A percentile compares a stretch with the other conserved stretches of the same genome.
Evolutionary conservation across 2,113 vertebrate species (phyloP).

Genomic region (Myrmecobius fasciatus): DNA sequence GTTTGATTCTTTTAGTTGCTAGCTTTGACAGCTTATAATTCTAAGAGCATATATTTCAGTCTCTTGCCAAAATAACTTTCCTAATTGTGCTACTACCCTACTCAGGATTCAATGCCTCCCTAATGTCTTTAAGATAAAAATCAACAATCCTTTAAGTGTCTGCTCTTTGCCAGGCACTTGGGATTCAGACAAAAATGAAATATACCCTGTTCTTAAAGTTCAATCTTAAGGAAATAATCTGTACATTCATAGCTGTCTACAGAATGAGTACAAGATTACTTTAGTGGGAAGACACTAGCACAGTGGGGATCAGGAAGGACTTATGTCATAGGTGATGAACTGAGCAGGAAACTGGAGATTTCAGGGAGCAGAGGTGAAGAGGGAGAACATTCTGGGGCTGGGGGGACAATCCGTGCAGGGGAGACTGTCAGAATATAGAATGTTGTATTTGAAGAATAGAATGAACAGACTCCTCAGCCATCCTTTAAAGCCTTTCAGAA

Average conservation of each 20-base stretch:
- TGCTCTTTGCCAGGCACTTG: background rate
- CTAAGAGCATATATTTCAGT: background rate
- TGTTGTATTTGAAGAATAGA: background rate
- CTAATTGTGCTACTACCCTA: background rate
- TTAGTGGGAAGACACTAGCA: background rate
- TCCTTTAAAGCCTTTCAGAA: background rate
- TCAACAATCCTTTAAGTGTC: background rate
- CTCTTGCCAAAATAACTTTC: background rate
- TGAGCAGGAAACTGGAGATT: background rate
- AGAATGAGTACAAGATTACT: background rate
- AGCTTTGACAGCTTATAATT: background rate
- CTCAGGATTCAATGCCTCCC: background rate
- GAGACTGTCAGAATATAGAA: background rate
- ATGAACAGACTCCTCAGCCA: background rate
- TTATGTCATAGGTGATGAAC: background rate
- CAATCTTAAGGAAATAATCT: background rate
- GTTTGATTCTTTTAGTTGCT: slow-evolving; percentile 4
- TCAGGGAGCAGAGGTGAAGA: background rate
- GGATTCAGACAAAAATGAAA: background rate
- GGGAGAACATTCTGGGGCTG: background rate
- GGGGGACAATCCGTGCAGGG: background rate
- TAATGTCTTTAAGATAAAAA: background rate
- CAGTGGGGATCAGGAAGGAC: background rate
- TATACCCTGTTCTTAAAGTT: background rate
- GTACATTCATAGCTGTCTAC: background rate